Percentiles rank a stretch among this genome's conserved stretches.
Conservation (phyloP, 92 coral and sea anemone genomes). For the Parazoanthus swiftii region DNA sequence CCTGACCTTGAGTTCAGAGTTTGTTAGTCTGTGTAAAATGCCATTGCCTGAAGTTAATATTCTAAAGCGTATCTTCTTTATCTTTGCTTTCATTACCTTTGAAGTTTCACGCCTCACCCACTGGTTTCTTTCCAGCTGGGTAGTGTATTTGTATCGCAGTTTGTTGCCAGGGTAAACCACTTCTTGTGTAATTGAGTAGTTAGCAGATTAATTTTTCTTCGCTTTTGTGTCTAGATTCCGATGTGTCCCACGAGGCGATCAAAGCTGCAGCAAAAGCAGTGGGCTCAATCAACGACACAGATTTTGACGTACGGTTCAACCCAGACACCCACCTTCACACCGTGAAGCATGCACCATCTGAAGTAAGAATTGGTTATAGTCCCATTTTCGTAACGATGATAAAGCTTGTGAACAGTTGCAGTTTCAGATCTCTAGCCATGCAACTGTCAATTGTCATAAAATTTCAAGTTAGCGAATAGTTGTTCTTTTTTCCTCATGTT, state of each 20-base stretch:
- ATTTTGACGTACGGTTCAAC: constrained; percentile 95
- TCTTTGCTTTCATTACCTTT: neutral
- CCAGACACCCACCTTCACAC: constrained; percentile 87
- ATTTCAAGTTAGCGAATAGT: too few relatives aligned
- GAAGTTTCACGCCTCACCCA: too few relatives aligned
- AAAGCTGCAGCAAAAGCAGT: constrained; percentile 84
- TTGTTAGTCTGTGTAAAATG: neutral
- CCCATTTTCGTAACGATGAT: neutral
- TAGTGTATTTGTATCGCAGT: neutral
- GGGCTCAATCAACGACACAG: constrained; percentile 88
- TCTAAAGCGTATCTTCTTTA: too few relatives aligned
- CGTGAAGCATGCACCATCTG: constrained; percentile 83
- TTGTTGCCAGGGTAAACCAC: neutral
- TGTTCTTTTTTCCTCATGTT: too few relatives aligned
- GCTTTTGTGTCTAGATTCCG: constrained; percentile 48
- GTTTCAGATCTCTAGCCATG: neutral
- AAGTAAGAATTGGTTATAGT: constrained; percentile 52
- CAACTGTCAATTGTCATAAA: neutral
- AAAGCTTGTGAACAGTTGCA: too few relatives aligned
- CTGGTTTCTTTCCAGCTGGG: too few relatives aligned
- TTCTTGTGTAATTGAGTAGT: neutral
- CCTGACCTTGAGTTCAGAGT: neutral
- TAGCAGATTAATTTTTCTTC: neutral
- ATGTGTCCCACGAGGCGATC: constrained; percentile 88
- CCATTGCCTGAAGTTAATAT: neutral